Evolutionary conservation across 1,140 invertebrate genomes (phyloP).

Genomic region (Maconellicoccus hirsutus): DNA sequence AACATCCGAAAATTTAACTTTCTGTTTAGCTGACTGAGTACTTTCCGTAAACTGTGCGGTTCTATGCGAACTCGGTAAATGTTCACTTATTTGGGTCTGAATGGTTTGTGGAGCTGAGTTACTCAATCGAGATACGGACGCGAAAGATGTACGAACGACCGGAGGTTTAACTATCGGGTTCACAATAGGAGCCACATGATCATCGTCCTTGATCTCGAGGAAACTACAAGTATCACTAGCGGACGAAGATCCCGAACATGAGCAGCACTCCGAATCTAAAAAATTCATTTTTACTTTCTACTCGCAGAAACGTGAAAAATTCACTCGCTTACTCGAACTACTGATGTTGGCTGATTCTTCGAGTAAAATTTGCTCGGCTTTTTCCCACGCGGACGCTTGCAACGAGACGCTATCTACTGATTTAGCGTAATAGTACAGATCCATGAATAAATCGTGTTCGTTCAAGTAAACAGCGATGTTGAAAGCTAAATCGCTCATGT

Average conservation of each 20-base stretch:
- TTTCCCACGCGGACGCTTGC: conserved; percentile 51
- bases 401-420: conserved; percentile 53
- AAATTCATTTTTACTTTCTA: background rate
- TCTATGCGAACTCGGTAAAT: background rate
- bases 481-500: conserved; percentile 72
- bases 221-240: background rate
- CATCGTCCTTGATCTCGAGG: background rate
- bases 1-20: background rate
- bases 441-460: conserved; percentile 70
- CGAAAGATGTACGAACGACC: background rate
- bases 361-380: conserved; percentile 32
- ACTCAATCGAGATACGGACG: background rate
- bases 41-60: background rate
- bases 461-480: conserved; percentile 70
- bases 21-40: background rate
- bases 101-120: background rate
- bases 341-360: conserved; percentile 29
- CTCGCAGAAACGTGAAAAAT: background rate
- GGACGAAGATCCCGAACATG: background rate
- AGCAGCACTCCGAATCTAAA: conserved; percentile 7
- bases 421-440: conserved; percentile 66
- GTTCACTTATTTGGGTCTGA: background rate
- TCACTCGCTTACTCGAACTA: background rate
- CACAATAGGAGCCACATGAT: background rate
- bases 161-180: background rate